Evolutionary conservation across 2,113 vertebrate species (phyloP).

Genomic region (Reinhardtius hippoglossoides): DNA sequence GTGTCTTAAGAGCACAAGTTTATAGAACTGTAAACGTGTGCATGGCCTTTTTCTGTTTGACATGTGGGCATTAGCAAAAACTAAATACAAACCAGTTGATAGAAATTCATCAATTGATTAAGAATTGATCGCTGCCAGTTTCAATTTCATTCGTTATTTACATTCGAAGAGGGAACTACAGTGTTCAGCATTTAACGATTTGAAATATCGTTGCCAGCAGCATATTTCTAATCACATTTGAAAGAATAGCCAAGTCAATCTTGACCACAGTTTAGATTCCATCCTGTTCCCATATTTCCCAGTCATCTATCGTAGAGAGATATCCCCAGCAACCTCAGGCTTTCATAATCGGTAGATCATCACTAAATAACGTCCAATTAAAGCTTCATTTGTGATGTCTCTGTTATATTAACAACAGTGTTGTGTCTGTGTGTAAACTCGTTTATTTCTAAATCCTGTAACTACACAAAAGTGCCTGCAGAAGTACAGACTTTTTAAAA

Average conservation of each 20-base stretch:
- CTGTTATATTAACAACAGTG: background rate
- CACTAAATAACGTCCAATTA: background rate
- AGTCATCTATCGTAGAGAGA: background rate
- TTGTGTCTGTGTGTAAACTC: background rate
- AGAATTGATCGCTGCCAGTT: conserved; percentile 5
- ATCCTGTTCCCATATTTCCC: background rate
- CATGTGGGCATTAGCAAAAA: background rate
- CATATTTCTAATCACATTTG: conserved; percentile 16
- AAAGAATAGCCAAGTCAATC: background rate
- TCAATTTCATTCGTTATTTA: background rate
- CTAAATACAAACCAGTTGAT: background rate
- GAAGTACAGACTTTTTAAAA: no score
- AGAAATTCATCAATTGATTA: background rate
- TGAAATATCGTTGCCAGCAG: conserved; percentile 2
- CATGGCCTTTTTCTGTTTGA: background rate
- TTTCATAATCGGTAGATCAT: no score
- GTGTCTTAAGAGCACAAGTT: conserved; percentile 3
- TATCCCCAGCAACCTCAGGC: background rate
- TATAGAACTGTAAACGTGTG: background rate
- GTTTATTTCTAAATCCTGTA: background rate
- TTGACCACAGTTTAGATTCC: background rate
- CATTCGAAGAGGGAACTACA: background rate
- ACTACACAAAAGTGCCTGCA: background rate
- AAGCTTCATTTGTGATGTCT: background rate
- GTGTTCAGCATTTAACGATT: conserved; percentile 11